These are phyloP conservation scores for Brachypalpus laphriformis DNA, from an alignment of 2,888 invertebrate species.

Conservation along the genomic window DNA sequence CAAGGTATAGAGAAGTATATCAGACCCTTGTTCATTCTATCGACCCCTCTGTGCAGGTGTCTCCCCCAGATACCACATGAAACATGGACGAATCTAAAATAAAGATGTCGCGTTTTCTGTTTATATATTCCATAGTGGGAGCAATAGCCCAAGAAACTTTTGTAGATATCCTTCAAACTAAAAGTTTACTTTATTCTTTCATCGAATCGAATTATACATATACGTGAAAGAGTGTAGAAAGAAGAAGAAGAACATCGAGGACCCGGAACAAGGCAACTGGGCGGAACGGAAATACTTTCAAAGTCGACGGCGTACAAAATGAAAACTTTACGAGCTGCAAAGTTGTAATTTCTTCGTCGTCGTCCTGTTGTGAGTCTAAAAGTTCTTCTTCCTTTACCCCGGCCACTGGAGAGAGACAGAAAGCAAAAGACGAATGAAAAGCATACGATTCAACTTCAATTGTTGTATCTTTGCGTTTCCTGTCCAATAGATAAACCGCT, in stretches of 20 bases:
- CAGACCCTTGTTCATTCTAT: not conserved
- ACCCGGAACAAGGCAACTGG: not conserved
- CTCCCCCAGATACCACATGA: not conserved
- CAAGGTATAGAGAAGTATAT: too few species aligned
- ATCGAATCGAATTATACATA: conserved; percentile 18
- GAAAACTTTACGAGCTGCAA: conserved; percentile 55
- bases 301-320: conserved; percentile 50
- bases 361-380: not conserved
- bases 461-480: conserved; percentile 60
- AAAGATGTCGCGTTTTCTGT: not conserved
- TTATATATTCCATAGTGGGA: not conserved
- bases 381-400: not conserved
- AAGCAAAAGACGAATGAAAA: conserved; percentile 7
- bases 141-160: conserved; percentile 4
- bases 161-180: conserved; percentile 9
- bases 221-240: not conserved
- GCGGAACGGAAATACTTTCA: conserved; percentile 36
- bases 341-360: conserved; percentile 29
- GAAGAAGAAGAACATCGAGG: not conserved
- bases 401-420: not conserved
- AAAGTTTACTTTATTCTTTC: conserved; percentile 25
- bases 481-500: conserved; percentile 66
- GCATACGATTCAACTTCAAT: conserved; percentile 54
- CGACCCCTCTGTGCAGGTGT: not conserved
- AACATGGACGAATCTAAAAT: not conserved